phyloP scores from a whole-genome alignment of 2,888 invertebrate species.

The Blastobasis adustella region DNA sequence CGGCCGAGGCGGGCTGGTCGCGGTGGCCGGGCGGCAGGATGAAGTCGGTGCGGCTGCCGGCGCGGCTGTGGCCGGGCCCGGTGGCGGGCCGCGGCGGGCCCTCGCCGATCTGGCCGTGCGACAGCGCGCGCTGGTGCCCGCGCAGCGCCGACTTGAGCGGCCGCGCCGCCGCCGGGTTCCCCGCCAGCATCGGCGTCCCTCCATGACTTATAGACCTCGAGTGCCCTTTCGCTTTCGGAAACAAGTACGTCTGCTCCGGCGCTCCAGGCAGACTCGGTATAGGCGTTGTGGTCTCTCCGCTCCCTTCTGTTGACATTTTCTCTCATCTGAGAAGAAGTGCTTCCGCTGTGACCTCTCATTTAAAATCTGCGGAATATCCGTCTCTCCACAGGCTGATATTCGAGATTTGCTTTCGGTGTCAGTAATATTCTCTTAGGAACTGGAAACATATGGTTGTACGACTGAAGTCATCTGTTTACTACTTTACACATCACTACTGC shows the following conservation, averaged over 20 bases:
- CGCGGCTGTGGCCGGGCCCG: constrained; percentile 83
- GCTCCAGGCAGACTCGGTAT: constrained; percentile 67
- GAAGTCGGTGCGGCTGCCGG: constrained; percentile 91
- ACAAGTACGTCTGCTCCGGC: constrained; percentile 69
- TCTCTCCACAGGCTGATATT: constrained; percentile 31
- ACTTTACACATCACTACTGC: constrained; percentile 50
- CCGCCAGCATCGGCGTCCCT: constrained; percentile 72
- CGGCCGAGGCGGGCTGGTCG: constrained; percentile 68
- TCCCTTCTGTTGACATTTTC: constrained; percentile 81
- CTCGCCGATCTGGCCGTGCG: constrained; percentile 90
- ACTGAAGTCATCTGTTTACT: constrained; percentile 59
- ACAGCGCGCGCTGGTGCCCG: constrained; percentile 89
- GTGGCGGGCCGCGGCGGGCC: constrained; percentile 44
- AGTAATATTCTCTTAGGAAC: constrained; percentile 9
- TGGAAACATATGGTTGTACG: constrained; percentile 64
- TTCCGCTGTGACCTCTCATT: constrained; percentile 59
- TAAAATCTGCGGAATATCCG: constrained; percentile 42
- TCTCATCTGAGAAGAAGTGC: constrained; percentile 72
- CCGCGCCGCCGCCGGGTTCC: constrained; percentile 65
- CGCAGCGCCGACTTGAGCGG: constrained; percentile 83
- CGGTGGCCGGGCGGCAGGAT: constrained; percentile 91
- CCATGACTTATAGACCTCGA: constrained; percentile 91
- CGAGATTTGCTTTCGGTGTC: too few species aligned
- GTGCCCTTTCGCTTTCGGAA: constrained; percentile 78
- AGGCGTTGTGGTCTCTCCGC: constrained; percentile 73